Percentiles rank a stretch among this genome's conserved stretches.
Evolutionary conservation across 2,113 vertebrate species (phyloP).

Genomic region (Stigmatopora nigra): DNA sequence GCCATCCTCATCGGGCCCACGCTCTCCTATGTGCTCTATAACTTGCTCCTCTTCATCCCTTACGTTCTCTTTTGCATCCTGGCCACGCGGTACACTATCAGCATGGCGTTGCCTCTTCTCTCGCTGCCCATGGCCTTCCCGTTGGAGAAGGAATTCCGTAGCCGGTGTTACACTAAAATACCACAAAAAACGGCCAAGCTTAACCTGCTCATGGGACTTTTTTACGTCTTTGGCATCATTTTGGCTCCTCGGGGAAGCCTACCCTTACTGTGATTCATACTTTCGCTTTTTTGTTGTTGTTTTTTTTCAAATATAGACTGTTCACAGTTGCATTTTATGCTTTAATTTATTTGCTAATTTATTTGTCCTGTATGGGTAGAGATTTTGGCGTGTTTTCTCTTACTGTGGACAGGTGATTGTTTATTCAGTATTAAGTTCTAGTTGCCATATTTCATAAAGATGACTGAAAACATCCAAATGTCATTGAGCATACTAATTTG

Average conservation of each 20-base stretch:
- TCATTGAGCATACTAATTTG: conserved; percentile 14
- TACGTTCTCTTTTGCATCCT: conserved; percentile 90
- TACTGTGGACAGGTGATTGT: neutral
- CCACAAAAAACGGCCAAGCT: conserved; percentile 94
- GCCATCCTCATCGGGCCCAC: conserved; percentile 92
- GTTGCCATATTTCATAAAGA: conserved; percentile 39
- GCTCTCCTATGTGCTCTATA: conserved; percentile 87
- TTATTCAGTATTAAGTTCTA: conserved; percentile 42
- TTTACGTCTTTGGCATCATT: conserved; percentile 89
- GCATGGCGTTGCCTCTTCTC: conserved; percentile 89
- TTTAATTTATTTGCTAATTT: conserved; percentile 66
- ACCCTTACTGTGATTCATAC: conserved; percentile 72
- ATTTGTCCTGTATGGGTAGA: conserved; percentile 1
- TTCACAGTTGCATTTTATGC: conserved; percentile 29
- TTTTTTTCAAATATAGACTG: conserved; percentile 46
- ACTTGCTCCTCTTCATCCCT: conserved; percentile 83
- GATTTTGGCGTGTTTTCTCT: neutral
- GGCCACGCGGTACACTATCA: conserved; percentile 88
- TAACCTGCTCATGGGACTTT: conserved; percentile 90
- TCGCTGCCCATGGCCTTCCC: conserved; percentile 93
- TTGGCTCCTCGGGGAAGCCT: conserved; percentile 81
- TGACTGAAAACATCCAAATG: conserved; percentile 15
- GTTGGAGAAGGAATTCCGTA: conserved; percentile 88
- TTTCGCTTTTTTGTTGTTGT: conserved; percentile 8
- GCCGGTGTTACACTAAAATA: conserved; percentile 82